These are phyloP conservation scores for Aspidiotus destructor DNA, from an alignment of 2,888 invertebrate species.

Conservation along the genomic window DNA sequence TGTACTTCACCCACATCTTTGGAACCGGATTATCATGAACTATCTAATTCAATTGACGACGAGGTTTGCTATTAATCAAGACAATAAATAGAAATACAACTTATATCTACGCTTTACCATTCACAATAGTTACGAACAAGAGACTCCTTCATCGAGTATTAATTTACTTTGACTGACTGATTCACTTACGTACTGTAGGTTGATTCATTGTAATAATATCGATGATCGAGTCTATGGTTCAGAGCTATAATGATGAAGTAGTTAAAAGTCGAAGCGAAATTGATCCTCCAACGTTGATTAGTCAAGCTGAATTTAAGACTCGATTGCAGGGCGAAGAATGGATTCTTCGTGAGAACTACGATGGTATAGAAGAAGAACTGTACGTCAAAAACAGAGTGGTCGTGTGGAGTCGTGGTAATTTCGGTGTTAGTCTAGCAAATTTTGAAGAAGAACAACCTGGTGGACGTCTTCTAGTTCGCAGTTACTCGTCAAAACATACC, in stretches of 20 bases:
- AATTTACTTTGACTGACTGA: no score
- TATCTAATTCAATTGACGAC: not conserved
- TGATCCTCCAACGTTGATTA: no score
- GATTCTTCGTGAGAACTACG: slow-evolving; percentile 49
- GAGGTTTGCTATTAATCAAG: slow-evolving; percentile 1
- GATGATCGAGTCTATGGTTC: no score
- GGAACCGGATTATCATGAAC: slow-evolving; percentile 16
- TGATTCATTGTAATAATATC: no score
- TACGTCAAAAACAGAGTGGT: slow-evolving; percentile 77
- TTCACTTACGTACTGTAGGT: no score
- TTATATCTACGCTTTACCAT: no score
- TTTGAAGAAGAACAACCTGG: slow-evolving; percentile 36
- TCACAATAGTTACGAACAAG: no score
- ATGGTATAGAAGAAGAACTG: slow-evolving; percentile 67
- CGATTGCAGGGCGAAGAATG: slow-evolving; percentile 45
- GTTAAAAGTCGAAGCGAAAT: no score
- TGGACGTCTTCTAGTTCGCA: slow-evolving; percentile 46
- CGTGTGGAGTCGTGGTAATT: slow-evolving; percentile 51
- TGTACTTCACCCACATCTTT: slow-evolving; percentile 12
- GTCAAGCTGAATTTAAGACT: no score
- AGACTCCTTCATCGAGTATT: no score
- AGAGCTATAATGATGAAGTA: no score
- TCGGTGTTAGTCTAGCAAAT: slow-evolving; percentile 36
- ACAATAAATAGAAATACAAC: no score
- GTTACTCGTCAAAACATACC: slow-evolving; percentile 72